A percentile compares a stretch with the other conserved stretches of the same genome.
Evolutionary conservation across 2,888 invertebrate species (phyloP).

Genomic region (Melinaea menophilus): DNA sequence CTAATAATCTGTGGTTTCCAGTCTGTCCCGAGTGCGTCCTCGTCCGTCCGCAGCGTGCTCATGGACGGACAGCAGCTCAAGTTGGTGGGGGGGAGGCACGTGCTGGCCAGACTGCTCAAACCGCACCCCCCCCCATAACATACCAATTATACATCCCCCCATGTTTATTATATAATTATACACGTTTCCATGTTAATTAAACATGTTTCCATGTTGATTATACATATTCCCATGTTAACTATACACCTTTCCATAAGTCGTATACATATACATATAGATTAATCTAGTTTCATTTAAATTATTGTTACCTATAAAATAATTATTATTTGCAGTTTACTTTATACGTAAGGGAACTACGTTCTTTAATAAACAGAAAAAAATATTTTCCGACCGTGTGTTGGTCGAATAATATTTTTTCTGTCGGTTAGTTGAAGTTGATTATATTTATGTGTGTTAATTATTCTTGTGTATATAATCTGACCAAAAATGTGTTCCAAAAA

Average conservation of each 20-base stretch:
- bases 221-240: not conserved
- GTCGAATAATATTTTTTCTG: too few relatives aligned
- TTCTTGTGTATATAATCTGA: not conserved
- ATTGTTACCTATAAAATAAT: too few relatives aligned
- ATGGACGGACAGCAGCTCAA: slow-evolving; percentile 73
- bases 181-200: not conserved
- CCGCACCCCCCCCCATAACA: slow-evolving; percentile 59
- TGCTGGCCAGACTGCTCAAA: slow-evolving; percentile 61
- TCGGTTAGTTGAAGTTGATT: too few relatives aligned
- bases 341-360: too few relatives aligned
- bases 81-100: slow-evolving; percentile 66
- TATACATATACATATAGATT: too few relatives aligned
- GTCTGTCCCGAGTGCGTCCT: slow-evolving; percentile 46
- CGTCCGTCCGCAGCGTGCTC: slow-evolving; percentile 61
- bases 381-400: too few relatives aligned
- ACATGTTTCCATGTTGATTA: too few relatives aligned
- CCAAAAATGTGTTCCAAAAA: slow-evolving; percentile 1
- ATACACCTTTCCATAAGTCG: too few relatives aligned
- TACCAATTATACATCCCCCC: not conserved
- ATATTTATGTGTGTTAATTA: not conserved
- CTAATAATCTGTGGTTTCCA: slow-evolving; percentile 29
- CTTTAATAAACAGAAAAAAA: too few relatives aligned
- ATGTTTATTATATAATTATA: not conserved
- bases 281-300: too few relatives aligned
- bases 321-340: too few relatives aligned